Evolutionary conservation across 2,797 vertebrate genomes (phyloP).

Genomic region (Xyrichtys novacula): DNA sequence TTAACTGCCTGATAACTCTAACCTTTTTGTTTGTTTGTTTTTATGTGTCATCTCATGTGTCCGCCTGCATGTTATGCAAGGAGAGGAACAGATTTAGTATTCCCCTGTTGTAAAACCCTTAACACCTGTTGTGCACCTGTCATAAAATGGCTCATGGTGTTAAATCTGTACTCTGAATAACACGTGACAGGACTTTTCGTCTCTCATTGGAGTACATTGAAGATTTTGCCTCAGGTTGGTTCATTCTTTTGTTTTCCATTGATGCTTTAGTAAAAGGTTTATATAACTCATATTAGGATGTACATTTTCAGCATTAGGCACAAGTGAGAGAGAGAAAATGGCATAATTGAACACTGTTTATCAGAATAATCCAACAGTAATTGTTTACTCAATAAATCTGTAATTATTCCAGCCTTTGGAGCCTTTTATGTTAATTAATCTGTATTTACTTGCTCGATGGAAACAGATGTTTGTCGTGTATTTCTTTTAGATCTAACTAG

Average conservation of each 20-base stretch:
- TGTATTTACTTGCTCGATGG: background rate
- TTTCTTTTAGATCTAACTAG: background rate
- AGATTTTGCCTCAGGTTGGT: too few relatives aligned
- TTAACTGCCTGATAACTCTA: background rate
- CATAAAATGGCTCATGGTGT: background rate
- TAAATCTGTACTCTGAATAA: background rate
- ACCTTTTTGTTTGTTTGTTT: too few relatives aligned
- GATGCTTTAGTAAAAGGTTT: too few relatives aligned
- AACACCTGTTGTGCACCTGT: background rate
- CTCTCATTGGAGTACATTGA: too few relatives aligned
- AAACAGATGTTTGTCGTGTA: background rate
- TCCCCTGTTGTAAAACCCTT: background rate
- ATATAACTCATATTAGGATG: too few relatives aligned
- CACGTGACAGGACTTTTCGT: too few relatives aligned
- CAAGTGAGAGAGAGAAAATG: too few relatives aligned
- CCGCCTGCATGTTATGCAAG: background rate
- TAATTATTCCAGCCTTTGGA: background rate
- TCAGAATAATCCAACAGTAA: background rate
- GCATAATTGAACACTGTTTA: background rate
- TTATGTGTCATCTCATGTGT: background rate
- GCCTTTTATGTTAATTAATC: background rate
- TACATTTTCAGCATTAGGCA: too few relatives aligned
- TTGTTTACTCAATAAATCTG: background rate
- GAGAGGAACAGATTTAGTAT: background rate
- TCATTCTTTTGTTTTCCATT: too few relatives aligned